A percentile compares a stretch with the other conserved stretches of the same genome.
phyloP scores from a whole-genome alignment of 1,140 invertebrate species.

The Ceratosolen solmsi region DNA sequence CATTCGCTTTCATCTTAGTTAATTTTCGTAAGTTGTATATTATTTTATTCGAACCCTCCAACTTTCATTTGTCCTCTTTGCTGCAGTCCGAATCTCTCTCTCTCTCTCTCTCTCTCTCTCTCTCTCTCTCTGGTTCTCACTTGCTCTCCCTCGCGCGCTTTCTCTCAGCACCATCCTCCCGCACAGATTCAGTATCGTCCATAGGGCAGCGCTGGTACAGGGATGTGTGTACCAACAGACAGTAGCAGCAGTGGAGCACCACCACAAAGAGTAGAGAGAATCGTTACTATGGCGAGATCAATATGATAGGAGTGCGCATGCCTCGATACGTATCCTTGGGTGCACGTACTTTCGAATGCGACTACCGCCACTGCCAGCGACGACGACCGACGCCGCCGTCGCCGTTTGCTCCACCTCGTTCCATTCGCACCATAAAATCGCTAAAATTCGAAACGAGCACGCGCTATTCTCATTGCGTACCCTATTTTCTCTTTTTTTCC shows the following conservation, averaged over 20 bases:
- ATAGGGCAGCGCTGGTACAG: not conserved
- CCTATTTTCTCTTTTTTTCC: not conserved
- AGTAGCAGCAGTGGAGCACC: not conserved
- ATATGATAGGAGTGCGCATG: slow-evolving; percentile 51
- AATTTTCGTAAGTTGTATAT: too few species aligned
- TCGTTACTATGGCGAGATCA: slow-evolving; percentile 47
- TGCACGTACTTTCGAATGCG: slow-evolving; percentile 31
- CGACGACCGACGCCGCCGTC: not conserved
- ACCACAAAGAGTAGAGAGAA: slow-evolving; percentile 28
- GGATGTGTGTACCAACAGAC: not conserved
- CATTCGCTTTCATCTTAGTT: too few species aligned
- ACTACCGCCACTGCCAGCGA: not conserved
- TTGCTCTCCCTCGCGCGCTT: not conserved
- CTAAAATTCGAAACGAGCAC: not conserved
- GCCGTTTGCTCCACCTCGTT: not conserved
- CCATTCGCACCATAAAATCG: slow-evolving; percentile 15
- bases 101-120: not conserved
- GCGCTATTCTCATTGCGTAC: not conserved
- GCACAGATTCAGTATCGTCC: not conserved
- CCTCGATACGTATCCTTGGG: slow-evolving; percentile 28
- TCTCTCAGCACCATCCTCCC: not conserved
- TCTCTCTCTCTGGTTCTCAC: not conserved
- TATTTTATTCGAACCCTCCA: too few species aligned
- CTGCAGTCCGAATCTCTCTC: not conserved
- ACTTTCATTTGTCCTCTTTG: too few species aligned